Percentiles rank a stretch among this genome's conserved stretches.
These are phyloP conservation scores for Euplexia lucipara DNA, from an alignment of 2,888 invertebrate genomes.

Conservation along the genomic window DNA sequence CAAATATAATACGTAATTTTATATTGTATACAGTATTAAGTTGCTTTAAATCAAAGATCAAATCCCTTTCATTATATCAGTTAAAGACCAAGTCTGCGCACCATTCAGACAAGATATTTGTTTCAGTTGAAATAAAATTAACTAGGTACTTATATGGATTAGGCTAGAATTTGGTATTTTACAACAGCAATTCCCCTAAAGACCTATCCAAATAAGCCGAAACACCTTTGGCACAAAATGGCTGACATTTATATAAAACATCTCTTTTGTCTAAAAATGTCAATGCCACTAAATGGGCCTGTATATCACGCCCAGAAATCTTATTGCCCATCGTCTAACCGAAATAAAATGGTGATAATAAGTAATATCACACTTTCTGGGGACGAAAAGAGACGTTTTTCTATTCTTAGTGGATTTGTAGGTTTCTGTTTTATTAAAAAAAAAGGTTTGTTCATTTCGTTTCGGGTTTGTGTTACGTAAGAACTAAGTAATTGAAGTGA, in stretches of 20 bases:
- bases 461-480: conserved; percentile 10
- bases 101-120: too few species aligned
- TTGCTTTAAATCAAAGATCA: too few species aligned
- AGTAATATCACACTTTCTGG: conserved; percentile 18
- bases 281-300: conserved; percentile 55
- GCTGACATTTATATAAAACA: conserved; percentile 50
- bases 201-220: conserved; percentile 19
- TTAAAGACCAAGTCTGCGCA: too few species aligned
- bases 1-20: too few species aligned
- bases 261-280: conserved; percentile 53
- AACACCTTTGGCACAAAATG: conserved; percentile 36
- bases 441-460: conserved; percentile 20
- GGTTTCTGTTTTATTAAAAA: conserved; percentile 28
- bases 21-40: too few species aligned
- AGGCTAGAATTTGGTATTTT: conserved; percentile 15
- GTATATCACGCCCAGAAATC: conserved; percentile 43
- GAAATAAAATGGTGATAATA: conserved; percentile 49
- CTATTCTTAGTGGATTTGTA: conserved; percentile 38
- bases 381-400: conserved; percentile 34
- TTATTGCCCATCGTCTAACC: conserved; percentile 33
- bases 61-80: too few species aligned
- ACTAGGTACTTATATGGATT: too few species aligned
- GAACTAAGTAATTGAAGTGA: conserved; percentile 1
- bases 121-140: too few species aligned
- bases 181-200: conserved; percentile 26